Evolutionary conservation across 2,113 vertebrate species (phyloP).

Genomic region (Pluvianellus socialis): DNA sequence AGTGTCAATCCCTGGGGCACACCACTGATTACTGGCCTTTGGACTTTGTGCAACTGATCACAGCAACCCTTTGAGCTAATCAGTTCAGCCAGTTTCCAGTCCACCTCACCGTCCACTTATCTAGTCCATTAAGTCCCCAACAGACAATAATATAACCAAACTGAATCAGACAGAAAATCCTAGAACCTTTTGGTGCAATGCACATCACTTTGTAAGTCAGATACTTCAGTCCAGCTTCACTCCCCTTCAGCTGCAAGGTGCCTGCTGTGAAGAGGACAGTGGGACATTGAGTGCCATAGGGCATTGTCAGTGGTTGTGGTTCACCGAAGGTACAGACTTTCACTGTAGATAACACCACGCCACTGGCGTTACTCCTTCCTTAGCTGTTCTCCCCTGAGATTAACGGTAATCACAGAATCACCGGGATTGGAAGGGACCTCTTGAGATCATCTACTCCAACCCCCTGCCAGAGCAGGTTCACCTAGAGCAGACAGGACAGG

Average conservation of each 20-base stretch:
- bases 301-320: background rate
- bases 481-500: background rate
- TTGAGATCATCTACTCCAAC: background rate
- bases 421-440: background rate
- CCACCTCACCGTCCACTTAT: background rate
- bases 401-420: background rate
- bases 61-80: background rate
- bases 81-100: background rate
- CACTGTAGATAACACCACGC: background rate
- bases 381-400: background rate
- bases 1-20: background rate
- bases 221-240: background rate
- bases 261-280: background rate
- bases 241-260: background rate
- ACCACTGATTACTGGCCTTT: background rate
- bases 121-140: background rate
- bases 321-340: background rate
- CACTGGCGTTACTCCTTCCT: background rate
- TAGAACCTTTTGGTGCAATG: background rate
- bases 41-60: background rate
- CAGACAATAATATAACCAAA: background rate
- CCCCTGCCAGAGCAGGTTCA: background rate
- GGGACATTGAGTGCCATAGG: background rate
- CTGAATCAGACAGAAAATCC: background rate
- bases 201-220: background rate